These are phyloP conservation scores for Lasioglossum leucozonium DNA, from an alignment of 2,888 invertebrate species.

Conservation along the genomic window DNA sequence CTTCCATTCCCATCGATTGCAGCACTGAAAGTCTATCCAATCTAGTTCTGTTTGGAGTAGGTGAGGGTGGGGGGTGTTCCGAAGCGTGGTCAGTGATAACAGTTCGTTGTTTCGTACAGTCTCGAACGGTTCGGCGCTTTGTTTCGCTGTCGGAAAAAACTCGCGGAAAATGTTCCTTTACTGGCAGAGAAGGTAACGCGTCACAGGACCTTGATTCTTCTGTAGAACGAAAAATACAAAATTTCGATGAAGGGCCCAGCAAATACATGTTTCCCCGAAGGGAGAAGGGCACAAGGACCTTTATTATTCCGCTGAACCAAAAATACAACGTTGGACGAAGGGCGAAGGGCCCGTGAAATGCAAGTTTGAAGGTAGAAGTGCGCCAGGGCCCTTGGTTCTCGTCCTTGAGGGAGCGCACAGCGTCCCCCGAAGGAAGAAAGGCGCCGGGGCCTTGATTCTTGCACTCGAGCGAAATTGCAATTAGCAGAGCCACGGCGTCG, in stretches of 20 bases:
- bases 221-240: too few species aligned
- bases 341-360: too few species aligned
- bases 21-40: conserved; percentile 28
- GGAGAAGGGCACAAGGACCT: too few species aligned
- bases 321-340: too few species aligned
- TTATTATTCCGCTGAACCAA: too few species aligned
- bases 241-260: too few species aligned
- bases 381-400: too few species aligned
- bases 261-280: too few species aligned
- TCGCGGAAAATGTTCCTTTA: neutral
- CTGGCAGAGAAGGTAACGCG: neutral
- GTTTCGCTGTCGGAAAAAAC: neutral
- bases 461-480: conserved; percentile 67
- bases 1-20: conserved; percentile 26
- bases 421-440: neutral
- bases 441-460: conserved; percentile 39
- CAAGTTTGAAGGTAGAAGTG: too few species aligned
- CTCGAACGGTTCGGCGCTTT: neutral
- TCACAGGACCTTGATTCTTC: neutral
- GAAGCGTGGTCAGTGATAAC: conserved; percentile 26
- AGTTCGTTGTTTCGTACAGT: conserved; percentile 6
- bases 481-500: conserved; percentile 47
- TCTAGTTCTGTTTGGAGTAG: conserved; percentile 25
- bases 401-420: too few species aligned
- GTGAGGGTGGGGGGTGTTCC: conserved; percentile 5